phyloP scores from a whole-genome alignment of 2,797 vertebrate genomes.

The Enteromius treurensis region DNA sequence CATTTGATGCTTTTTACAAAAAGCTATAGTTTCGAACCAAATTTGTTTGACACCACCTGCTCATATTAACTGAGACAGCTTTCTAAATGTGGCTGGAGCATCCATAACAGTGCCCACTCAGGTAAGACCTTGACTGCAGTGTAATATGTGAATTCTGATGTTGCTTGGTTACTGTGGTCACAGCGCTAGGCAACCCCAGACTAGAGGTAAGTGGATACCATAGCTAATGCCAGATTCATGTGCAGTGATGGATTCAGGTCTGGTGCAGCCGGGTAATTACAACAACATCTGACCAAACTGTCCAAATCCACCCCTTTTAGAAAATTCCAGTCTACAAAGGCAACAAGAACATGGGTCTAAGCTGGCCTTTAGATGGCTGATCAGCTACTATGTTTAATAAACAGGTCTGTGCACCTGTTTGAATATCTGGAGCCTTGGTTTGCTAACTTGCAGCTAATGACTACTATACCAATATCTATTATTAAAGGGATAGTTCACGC shows the following conservation, averaged over 20 bases:
- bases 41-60: conserved; percentile 2
- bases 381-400: not conserved
- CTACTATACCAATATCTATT: too few relatives aligned
- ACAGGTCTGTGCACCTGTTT: not conserved
- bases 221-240: conserved; percentile 17
- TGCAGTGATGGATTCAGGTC: conserved; percentile 10
- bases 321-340: not conserved
- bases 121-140: conserved; percentile 34
- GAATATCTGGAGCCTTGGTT: not conserved
- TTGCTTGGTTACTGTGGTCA: conserved; percentile 57
- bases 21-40: not conserved
- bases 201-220: conserved; percentile 28
- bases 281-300: conserved; percentile 22
- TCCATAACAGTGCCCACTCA: conserved; percentile 45
- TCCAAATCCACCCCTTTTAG: not conserved
- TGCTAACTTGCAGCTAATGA: not conserved
- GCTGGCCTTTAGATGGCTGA: not conserved
- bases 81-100: conserved; percentile 5
- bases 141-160: conserved; percentile 52
- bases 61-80: conserved; percentile 19
- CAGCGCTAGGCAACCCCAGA: conserved; percentile 57
- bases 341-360: not conserved
- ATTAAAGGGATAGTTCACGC: too few relatives aligned
- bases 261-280: conserved; percentile 20
- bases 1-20: not conserved